Evolutionary conservation across 2,113 vertebrate genomes (phyloP), one percentile per base, ranked within the genome.

Genomic region (Oncorhynchus clarkii): DNA sequence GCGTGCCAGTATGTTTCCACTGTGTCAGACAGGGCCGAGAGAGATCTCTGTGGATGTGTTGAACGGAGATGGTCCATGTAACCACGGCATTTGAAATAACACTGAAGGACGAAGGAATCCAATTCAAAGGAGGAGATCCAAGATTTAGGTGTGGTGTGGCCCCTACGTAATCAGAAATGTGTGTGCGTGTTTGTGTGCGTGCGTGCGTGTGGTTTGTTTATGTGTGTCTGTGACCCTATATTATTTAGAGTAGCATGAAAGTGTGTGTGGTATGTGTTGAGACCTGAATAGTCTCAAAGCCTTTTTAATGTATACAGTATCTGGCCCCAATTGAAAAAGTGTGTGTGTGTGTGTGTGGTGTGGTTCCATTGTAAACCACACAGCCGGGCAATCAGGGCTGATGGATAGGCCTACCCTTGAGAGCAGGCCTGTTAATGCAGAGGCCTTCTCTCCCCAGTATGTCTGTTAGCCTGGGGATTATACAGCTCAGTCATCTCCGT

Each of bases 391-490:
- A 87, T n/a, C 57, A 22, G 49, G 76, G n/a, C 9, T 22, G n/a
- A 24, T 20, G 24, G 13, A 57, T 57, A 54, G 49, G 45, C 5
- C 70, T 34, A 16, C 60, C 73, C 68, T 31, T 68, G 6, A 71
- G 48, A 65, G 39, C 2, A 45, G 39, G 39, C 39, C 39, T 11
- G 39, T 12, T 45, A 45, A 45, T 45, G 39, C 9, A 45, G 31
- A 48, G 26, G 13, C 20, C 69, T 75, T 48, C 39, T 39, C 49
- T 8, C 20, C n/a, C 8, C 12, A 22, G 22, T 69, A 20, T 62
- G 16, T 4, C 20, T 70, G 73, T 67, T 78, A 78, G 78, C 78
- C 86, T 77, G 80, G 64, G 80, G 84, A 89, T 88, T 89, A 84
- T 57, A 48, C 72, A 72, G 71, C 86, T 20, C 27, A 85, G 83